Evolutionary conservation across 2,888 invertebrate species (phyloP).

Genomic region (Phania funesta): DNA sequence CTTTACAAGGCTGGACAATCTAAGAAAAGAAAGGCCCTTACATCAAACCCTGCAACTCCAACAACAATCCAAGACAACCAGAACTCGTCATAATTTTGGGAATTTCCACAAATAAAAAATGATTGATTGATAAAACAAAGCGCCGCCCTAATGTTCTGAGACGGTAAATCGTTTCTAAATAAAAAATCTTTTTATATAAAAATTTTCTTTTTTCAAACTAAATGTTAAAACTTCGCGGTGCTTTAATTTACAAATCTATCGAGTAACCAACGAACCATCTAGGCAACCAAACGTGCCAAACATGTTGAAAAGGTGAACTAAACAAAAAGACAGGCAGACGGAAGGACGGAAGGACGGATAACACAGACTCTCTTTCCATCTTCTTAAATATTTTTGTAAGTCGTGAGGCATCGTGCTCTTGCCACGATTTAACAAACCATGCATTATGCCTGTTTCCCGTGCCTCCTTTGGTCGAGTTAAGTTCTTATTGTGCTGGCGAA

Average conservation of each 20-base stretch:
- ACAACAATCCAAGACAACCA: no score
- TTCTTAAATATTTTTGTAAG: constrained; percentile 29
- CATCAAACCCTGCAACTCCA: no score
- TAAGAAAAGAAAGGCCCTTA: no score
- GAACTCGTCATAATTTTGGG: no score
- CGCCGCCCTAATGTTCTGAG: background rate
- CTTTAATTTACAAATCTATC: constrained; percentile 61
- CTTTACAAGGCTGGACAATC: no score
- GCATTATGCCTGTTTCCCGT: constrained; percentile 43
- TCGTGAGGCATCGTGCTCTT: constrained; percentile 54
- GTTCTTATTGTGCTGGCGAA: constrained; percentile 10
- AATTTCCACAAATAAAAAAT: background rate
- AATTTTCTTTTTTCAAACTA: constrained; percentile 44
- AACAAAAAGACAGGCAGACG: background rate
- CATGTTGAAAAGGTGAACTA: constrained; percentile 40
- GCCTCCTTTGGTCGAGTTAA: constrained; percentile 1
- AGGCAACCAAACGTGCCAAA: constrained; percentile 52
- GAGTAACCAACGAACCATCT: constrained; percentile 22
- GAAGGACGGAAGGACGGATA: background rate
- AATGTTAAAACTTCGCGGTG: constrained; percentile 55
- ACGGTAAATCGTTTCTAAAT: constrained; percentile 30
- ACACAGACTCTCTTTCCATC: constrained; percentile 32
- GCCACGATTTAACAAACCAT: constrained; percentile 65
- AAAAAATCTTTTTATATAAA: constrained; percentile 3
- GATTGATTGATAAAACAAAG: background rate